A percentile compares a stretch with the other conserved stretches of the same genome.
Evolutionary conservation across 1,140 invertebrate species (phyloP).

Genomic region (Cyphomyrmex costatus): DNA sequence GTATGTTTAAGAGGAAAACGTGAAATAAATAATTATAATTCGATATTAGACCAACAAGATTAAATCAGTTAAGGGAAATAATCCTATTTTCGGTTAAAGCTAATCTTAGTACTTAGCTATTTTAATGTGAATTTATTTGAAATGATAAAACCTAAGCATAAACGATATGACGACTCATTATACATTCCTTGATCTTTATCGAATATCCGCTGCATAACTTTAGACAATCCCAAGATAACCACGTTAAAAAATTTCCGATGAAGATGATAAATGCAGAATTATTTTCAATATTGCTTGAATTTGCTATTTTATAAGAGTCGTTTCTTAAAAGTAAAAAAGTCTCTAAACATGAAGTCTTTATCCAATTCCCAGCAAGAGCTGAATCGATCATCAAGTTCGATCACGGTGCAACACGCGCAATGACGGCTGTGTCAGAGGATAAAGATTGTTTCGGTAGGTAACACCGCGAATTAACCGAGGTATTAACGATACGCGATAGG

Average conservation of each 20-base stretch:
- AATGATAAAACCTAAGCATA: background rate
- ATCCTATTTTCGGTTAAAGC: too few species aligned
- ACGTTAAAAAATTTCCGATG: background rate
- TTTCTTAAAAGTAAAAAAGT: background rate
- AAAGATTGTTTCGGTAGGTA: slow-evolving; percentile 1
- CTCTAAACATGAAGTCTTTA: background rate
- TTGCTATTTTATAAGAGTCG: background rate
- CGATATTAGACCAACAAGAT: too few species aligned
- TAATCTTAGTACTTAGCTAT: too few species aligned
- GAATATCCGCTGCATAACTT: background rate
- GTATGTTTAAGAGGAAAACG: background rate
- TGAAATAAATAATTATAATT: too few species aligned
- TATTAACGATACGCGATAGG: slow-evolving; percentile 39
- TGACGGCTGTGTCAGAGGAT: background rate
- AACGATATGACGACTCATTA: background rate
- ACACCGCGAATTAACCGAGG: background rate
- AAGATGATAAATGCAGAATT: background rate
- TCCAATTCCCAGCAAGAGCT: background rate
- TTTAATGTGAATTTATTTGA: background rate
- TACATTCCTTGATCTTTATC: background rate
- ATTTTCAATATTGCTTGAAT: background rate
- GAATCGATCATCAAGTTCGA: background rate
- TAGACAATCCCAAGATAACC: background rate
- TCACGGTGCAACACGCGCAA: background rate
- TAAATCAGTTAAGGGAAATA: too few species aligned